Evolutionary conservation across 2,113 vertebrate species (phyloP).

Genomic region (Hippocampus zosterae): DNA sequence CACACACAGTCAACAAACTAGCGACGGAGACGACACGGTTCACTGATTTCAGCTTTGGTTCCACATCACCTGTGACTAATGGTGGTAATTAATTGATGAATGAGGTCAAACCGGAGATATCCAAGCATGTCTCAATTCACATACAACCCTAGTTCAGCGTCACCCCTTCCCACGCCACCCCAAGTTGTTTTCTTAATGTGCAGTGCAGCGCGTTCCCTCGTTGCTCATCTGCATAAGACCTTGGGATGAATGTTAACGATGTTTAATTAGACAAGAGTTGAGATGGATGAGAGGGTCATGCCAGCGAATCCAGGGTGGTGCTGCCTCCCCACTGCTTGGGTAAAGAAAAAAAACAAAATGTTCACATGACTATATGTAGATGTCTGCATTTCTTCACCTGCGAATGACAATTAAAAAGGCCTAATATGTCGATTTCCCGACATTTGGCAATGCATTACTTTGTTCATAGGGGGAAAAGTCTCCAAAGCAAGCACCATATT

Average conservation of each 20-base stretch:
- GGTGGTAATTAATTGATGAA: conserved; percentile 78
- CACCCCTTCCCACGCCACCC: conserved; percentile 47
- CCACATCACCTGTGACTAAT: conserved; percentile 71
- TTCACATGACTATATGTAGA: conserved; percentile 15
- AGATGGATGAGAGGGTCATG: conserved; percentile 70
- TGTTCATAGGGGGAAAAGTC: neutral
- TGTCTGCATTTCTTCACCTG: conserved; percentile 42
- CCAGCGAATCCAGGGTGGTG: conserved; percentile 53
- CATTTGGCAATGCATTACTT: conserved; percentile 22
- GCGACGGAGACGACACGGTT: conserved; percentile 43
- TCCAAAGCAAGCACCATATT: too few relatives aligned
- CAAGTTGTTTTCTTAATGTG: conserved; percentile 76
- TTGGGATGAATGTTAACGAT: conserved; percentile 81
- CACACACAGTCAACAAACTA: conserved; percentile 43
- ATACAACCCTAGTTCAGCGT: conserved; percentile 56
- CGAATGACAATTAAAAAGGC: conserved; percentile 36
- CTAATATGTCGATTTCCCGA: conserved; percentile 50
- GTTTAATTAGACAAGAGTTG: conserved; percentile 78
- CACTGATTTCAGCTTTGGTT: conserved; percentile 70
- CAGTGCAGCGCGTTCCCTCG: conserved; percentile 71
- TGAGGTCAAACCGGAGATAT: conserved; percentile 77
- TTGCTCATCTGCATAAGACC: conserved; percentile 80
- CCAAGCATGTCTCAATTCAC: conserved; percentile 72
- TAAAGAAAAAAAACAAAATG: conserved; percentile 53
- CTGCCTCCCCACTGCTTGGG: conserved; percentile 54